These are phyloP conservation scores for Petrocephalus microphthalmus DNA, from an alignment of 2,113 vertebrate species.

Conservation along the genomic window DNA sequence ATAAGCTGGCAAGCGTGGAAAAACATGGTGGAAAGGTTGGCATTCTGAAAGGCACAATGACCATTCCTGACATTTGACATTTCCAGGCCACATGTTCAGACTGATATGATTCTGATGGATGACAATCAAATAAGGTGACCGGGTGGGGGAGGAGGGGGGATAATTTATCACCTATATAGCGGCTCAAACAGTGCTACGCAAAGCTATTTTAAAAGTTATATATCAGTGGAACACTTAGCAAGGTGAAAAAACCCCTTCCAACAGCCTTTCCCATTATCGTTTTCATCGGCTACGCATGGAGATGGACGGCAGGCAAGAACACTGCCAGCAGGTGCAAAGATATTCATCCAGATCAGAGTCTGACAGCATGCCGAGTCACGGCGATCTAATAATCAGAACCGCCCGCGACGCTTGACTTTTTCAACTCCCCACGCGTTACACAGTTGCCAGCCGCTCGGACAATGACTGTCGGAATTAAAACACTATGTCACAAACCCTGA, in stretches of 20 bases:
- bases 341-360: not conserved
- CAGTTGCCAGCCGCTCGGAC: conserved; percentile 3
- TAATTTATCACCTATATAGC: not conserved
- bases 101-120: not conserved
- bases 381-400: not conserved
- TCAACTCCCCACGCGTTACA: not conserved
- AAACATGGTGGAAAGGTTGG: not conserved
- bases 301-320: not conserved
- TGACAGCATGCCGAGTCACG: not conserved
- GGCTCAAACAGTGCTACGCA: not conserved
- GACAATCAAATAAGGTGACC: not conserved
- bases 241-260: conserved; percentile 10
- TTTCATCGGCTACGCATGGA: not conserved
- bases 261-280: not conserved
- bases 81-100: not conserved
- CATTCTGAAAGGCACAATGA: not conserved
- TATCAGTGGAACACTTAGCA: conserved; percentile 8
- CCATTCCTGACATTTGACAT: not conserved
- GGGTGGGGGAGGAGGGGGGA: not conserved
- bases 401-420: not conserved
- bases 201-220: not conserved
- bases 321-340: not conserved
- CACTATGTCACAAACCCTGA: not conserved
- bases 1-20: too few relatives aligned
- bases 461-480: conserved; percentile 10